Conservation (phyloP, 2,797 vertebrate genomes). For the Enteromius anoplus region DNA sequence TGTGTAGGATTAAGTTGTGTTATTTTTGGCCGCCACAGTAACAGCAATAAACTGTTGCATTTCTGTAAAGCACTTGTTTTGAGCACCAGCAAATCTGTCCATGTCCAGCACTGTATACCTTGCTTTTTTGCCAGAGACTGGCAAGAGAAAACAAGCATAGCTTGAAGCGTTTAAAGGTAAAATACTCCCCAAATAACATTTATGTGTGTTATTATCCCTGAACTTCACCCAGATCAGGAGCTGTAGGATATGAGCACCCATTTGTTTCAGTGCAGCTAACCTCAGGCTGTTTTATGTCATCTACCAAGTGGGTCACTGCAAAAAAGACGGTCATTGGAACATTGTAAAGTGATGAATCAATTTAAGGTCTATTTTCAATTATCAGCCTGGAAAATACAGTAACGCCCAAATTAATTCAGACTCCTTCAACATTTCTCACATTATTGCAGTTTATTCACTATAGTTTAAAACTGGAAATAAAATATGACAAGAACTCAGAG, state of each 20-base stretch:
- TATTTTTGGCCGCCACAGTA: neutral
- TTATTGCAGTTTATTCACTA: too few species aligned
- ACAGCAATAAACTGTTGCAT: neutral
- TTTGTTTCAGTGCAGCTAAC: neutral
- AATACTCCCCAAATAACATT: neutral
- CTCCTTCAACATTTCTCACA: too few species aligned
- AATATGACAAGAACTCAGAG: too few species aligned
- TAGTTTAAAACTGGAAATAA: too few species aligned
- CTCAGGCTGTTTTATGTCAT: neutral
- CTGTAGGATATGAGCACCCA: neutral
- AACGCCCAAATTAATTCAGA: too few species aligned
- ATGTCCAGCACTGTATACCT: neutral
- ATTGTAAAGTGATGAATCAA: neutral
- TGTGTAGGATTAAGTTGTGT: neutral
- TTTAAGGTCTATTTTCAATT: neutral
- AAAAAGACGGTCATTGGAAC: neutral
- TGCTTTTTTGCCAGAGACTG: neutral
- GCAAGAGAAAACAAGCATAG: neutral
- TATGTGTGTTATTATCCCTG: neutral
- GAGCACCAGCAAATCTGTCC: neutral
- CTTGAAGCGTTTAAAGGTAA: neutral
- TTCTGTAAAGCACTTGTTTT: neutral
- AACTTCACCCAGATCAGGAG: neutral
- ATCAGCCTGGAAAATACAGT: neutral
- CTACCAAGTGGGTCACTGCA: neutral